These are phyloP conservation scores for Furcula furcula DNA, from an alignment of 2,888 invertebrate species.

Conservation along the genomic window DNA sequence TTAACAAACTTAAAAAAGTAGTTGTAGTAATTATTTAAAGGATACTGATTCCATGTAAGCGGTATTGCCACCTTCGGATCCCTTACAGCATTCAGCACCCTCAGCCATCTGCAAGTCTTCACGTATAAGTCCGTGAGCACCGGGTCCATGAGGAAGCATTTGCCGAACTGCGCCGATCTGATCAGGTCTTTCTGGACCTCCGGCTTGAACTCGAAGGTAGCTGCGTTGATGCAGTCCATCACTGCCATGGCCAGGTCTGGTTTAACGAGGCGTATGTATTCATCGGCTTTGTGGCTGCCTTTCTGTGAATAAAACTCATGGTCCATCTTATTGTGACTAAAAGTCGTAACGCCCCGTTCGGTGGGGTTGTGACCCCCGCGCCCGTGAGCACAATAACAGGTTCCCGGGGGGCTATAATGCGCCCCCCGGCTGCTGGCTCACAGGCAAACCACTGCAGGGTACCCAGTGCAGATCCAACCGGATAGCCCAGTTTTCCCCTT, in stretches of 20 bases:
- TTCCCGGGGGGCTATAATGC: no score
- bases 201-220: constrained; percentile 93
- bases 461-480: no score
- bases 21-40: constrained; percentile 64
- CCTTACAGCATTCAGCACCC: constrained; percentile 95
- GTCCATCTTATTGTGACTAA: no score
- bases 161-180: constrained; percentile 96
- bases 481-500: no score
- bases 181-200: constrained; percentile 94
- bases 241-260: constrained; percentile 91
- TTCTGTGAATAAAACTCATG: constrained; percentile 83
- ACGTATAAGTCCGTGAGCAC: constrained; percentile 90
- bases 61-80: constrained; percentile 94
- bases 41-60: constrained; percentile 94
- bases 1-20: no score
- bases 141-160: constrained; percentile 91
- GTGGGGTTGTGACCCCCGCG: no score
- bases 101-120: constrained; percentile 90
- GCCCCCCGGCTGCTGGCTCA: no score
- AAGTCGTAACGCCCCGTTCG: no score
- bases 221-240: constrained; percentile 95
- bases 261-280: constrained; percentile 94
- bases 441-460: no score
- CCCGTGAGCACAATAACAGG: no score
- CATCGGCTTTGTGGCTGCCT: constrained; percentile 95